Evolutionary conservation across 1,140 invertebrate genomes (phyloP), one percentile per base, ranked within the genome.

Genomic region (Drosophila bocqueti): DNA sequence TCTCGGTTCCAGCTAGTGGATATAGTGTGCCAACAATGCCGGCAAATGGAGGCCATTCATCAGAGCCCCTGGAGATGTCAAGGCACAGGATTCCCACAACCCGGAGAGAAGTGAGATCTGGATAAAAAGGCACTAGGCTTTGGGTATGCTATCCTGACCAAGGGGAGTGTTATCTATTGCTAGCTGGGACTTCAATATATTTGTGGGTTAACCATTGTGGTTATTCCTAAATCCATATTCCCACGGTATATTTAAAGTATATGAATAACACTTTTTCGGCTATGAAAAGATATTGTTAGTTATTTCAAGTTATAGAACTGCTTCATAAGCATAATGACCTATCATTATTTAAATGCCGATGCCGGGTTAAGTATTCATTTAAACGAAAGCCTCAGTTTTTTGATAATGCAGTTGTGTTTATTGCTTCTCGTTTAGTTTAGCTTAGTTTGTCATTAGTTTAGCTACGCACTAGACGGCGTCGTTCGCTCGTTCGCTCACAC

Each of bases 391-490:
- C 34, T 16, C 0, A 2, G 9, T 16, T 26, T 38, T 38, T 64
- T 60, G 45, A 81, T 80, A 68, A 84, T 62, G 72, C 60, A 61
- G 50, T 89, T 87, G 66, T 18, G 67, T 84, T 82, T 86, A 82
- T 78, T 81, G 81, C 78, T 85, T 77, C 55, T 87, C 60, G 80
- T 83, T 81, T 76, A 73, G 50, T 74, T 74, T 78, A 36, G 45
- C 74, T 61, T 77, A 73, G 65, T 81, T 60, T 42, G 43, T 60
- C 45, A 76, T 79, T 75, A 83, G 61, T 78, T 77, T 79, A 83
- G 76, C 63, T 87, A 89, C 29, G 54, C 50, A 84, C 77, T 87
- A 87, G 66, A 68, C 76, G 73, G 61, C 74, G 45, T 75, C 72
- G 57, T 55, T 73, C 72, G 52, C 24, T 52, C 67, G 21, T 15